Evolutionary conservation across 2,113 vertebrate species (phyloP).

Genomic region (Megatriorchis doriae): DNA sequence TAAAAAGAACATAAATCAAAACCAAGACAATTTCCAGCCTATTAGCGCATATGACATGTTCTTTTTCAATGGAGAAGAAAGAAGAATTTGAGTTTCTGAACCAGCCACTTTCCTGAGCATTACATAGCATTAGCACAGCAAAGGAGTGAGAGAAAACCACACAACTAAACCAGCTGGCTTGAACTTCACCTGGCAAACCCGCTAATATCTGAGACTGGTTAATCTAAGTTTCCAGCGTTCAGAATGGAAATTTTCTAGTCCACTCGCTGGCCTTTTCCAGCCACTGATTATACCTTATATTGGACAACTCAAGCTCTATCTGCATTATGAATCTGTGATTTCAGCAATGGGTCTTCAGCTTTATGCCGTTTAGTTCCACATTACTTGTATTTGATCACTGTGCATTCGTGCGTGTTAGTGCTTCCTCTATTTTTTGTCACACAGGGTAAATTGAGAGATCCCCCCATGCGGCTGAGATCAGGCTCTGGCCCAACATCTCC

Average conservation of each 20-base stretch:
- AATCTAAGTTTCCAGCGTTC: not conserved
- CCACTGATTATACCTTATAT: not conserved
- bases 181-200: not conserved
- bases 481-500: not conserved
- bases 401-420: accelerated
- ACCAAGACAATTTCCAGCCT: not conserved
- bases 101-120: not conserved
- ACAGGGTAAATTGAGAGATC: not conserved
- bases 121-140: not conserved
- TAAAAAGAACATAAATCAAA: not conserved
- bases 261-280: not conserved
- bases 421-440: not conserved
- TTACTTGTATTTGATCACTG: accelerated
- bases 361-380: not conserved
- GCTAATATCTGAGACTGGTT: not conserved
- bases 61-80: not conserved
- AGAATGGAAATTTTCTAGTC: not conserved
- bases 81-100: not conserved
- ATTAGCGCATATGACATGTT: not conserved
- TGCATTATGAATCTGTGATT: not conserved
- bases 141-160: not conserved
- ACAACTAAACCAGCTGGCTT: not conserved
- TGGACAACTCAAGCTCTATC: not conserved
- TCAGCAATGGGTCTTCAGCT: not conserved
- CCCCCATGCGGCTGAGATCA: accelerated